Conservation (phyloP, 1,140 invertebrate species). For the Drosophila nebulosa region DNA sequence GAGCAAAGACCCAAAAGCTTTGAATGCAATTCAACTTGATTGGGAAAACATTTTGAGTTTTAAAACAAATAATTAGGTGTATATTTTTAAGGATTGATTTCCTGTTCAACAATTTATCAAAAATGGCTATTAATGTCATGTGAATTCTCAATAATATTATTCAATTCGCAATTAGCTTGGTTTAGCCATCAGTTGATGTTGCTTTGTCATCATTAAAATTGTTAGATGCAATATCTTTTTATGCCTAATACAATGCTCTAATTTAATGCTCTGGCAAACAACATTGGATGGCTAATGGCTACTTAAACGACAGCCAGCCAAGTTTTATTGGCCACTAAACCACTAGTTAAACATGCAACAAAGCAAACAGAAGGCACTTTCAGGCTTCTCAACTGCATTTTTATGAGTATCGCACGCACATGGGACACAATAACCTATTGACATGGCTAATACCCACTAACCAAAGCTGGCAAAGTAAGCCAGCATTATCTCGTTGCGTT, state of each 20-base stretch:
- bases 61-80: too few relatives aligned
- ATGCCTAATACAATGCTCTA: background rate
- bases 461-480: too few relatives aligned
- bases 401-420: background rate
- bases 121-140: background rate
- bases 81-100: too few relatives aligned
- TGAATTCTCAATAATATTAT: background rate
- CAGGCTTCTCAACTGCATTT: background rate
- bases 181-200: background rate
- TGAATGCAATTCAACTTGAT: too few relatives aligned
- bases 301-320: constrained; percentile 31
- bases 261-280: constrained; percentile 5
- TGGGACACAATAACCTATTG: constrained; percentile 14
- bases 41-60: too few relatives aligned
- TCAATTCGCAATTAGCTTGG: background rate
- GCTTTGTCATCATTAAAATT: constrained; percentile 7
- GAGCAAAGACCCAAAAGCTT: too few relatives aligned
- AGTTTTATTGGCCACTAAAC: constrained; percentile 39
- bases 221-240: constrained; percentile 4
- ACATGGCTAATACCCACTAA: background rate
- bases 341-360: constrained; percentile 51
- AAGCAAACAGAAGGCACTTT: constrained; percentile 42
- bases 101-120: too few relatives aligned
- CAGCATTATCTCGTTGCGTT: background rate
- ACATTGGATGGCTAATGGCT: constrained; percentile 11